These are phyloP conservation scores for Equus przewalskii DNA, from an alignment of 2,113 vertebrate species.

Conservation along the genomic window DNA sequence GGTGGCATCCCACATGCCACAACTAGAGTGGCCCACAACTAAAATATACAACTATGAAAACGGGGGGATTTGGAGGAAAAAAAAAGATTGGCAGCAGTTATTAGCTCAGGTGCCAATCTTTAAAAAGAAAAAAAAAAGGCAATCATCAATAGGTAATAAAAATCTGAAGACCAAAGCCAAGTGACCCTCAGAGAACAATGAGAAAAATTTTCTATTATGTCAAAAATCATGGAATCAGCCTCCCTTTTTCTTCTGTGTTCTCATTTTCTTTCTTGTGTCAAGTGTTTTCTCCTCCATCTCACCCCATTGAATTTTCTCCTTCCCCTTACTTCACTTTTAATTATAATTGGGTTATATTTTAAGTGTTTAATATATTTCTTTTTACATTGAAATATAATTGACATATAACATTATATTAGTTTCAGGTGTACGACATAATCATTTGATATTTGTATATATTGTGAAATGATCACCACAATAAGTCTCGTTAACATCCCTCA, in stretches of 20 bases:
- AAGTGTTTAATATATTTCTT: not conserved
- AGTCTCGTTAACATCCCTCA: too few species aligned
- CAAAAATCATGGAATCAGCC: not conserved
- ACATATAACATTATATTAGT: too few species aligned
- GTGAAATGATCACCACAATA: too few species aligned
- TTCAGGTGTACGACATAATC: too few species aligned
- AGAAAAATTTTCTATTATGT: not conserved
- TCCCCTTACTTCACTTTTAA: not conserved
- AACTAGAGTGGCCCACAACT: too few species aligned
- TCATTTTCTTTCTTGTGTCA: not conserved
- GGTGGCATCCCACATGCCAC: too few species aligned
- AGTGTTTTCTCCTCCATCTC: not conserved
- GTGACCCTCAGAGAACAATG: not conserved
- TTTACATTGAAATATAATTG: too few species aligned
- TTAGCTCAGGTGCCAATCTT: too few species aligned
- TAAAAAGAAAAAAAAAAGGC: not conserved
- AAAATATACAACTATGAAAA: too few species aligned
- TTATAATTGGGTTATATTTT: slow-evolving; percentile 8
- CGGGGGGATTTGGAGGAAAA: too few species aligned
- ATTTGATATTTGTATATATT: too few species aligned
- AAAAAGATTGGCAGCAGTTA: too few species aligned
- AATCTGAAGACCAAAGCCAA: not conserved
- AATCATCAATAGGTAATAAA: not conserved
- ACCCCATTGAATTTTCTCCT: not conserved
- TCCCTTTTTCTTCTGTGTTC: not conserved